phyloP scores from a whole-genome alignment of 2,888 invertebrate species.

The Tortricodes alternella region DNA sequence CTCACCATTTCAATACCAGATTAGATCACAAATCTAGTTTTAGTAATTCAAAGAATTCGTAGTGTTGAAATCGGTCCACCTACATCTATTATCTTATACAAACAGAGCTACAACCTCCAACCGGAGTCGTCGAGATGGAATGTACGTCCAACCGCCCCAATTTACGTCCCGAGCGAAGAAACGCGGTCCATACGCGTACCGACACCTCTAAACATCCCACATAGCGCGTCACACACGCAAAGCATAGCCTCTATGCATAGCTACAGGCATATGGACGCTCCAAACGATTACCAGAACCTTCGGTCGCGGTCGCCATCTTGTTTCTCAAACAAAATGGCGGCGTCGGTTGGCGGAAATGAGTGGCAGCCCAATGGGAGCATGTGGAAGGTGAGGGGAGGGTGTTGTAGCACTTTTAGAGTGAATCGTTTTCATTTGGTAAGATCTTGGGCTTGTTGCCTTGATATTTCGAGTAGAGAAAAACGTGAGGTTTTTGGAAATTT shows the following conservation, averaged over 20 bases:
- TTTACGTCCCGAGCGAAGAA: conserved; percentile 74
- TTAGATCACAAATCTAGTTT: neutral
- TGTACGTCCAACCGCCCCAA: conserved; percentile 77
- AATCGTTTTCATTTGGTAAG: conserved; percentile 64
- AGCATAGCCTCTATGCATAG: conserved; percentile 81
- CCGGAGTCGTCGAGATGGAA: conserved; percentile 73
- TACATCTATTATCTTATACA: conserved; percentile 38
- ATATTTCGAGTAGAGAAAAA: too few species aligned
- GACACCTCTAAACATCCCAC: conserved; percentile 73
- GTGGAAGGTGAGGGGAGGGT: conserved; percentile 83
- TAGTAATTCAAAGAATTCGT: neutral
- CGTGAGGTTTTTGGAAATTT: too few species aligned
- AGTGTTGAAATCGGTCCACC: conserved; percentile 26
- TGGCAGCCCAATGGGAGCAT: conserved; percentile 72
- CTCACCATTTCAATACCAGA: neutral
- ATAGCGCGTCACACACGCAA: conserved; percentile 76
- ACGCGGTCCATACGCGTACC: conserved; percentile 62
- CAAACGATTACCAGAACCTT: conserved; percentile 77
- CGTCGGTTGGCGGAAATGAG: conserved; percentile 76
- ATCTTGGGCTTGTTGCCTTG: conserved; percentile 47
- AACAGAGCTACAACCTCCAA: conserved; percentile 80
- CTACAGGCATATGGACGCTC: conserved; percentile 77
- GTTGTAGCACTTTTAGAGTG: conserved; percentile 56
- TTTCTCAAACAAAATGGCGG: conserved; percentile 79
- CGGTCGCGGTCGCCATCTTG: conserved; percentile 81